Evolutionary conservation across 1,140 invertebrate species (phyloP), one percentile per base, ranked within the genome.

Genomic region (Vanessa atalanta): DNA sequence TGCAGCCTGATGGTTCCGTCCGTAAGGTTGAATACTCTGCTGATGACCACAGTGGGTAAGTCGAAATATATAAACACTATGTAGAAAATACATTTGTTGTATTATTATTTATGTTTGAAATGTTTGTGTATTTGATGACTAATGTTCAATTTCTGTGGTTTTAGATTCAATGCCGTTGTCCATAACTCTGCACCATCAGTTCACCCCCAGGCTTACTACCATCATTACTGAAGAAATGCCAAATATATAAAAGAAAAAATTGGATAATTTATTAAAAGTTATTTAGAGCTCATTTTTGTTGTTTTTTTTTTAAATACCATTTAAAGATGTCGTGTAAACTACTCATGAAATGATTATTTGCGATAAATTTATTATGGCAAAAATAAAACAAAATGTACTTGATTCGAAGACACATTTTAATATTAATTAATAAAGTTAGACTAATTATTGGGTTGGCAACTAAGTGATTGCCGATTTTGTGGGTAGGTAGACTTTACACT

Each of bases 11-110:
- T 55, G 90, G 90, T 48, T 84, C 83, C 75, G 76, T 83, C 8
- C 84, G 89, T 72, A 87, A 80, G 66, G 89, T 89, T 12, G 82
- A 85, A n/a, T 92, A 92, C 83, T 75, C 81, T 79, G 79, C 78
- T 77, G 70, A 93, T 86, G 84, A 75, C 71, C 84, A 86, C 73
- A 69, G 75, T 53, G 82, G 80, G 68, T 84, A 75, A 82, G 55
- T 14, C 20, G 26, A 31, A 31, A 31, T 31, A 31, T 31, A 6
- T 31, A 4, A 31, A 31, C 6, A 31, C 26, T 31, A 31, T 31
- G 6, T 2, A 31, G 26, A 31, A 3, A 31, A 31, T 31, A 31
- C 26, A 15, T 51, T 15, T 51, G 4, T 51, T 5, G 0, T 51
- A 51, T 15, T 9, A 8, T 43, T 9, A 9, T 11, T 43, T 9